Percentiles rank a stretch among this genome's conserved stretches.
Evolutionary conservation across 92 coral and sea anemone genomes (phyloP).

Genomic region (Zoanthus solanderi): DNA sequence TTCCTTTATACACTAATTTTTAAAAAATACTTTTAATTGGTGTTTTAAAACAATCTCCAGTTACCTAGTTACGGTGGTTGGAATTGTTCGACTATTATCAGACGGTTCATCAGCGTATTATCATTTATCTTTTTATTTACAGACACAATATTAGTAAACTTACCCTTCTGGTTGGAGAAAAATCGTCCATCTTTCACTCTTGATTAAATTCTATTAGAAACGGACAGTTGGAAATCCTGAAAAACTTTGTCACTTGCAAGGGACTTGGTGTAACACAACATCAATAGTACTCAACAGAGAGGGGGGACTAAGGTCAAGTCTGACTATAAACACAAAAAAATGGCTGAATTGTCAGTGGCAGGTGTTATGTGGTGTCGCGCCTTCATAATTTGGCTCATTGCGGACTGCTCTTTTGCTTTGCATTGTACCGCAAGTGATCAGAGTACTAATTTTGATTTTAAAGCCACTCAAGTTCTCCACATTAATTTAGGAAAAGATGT

Average conservation of each 20-base stretch:
- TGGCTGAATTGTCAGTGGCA: conserved; percentile 7
- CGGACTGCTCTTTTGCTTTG: conserved; percentile 28
- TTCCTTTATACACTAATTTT: too few relatives aligned
- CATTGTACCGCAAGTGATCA: conserved; percentile 20
- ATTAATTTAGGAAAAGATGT: conserved; percentile 68
- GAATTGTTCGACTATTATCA: not conserved
- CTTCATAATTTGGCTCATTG: conserved; percentile 18
- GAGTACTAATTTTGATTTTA: conserved; percentile 21
- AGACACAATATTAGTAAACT: not conserved
- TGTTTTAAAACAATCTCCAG: not conserved
- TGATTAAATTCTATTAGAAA: not conserved
- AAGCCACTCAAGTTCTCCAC: conserved; percentile 71
- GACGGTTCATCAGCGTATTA: not conserved
- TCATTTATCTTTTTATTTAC: not conserved
- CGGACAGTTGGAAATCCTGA: not conserved
- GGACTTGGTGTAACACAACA: not conserved
- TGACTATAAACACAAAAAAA: conserved; percentile 7
- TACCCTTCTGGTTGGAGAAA: conserved; percentile 39
- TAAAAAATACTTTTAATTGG: too few relatives aligned
- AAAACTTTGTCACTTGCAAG: not conserved
- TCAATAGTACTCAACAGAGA: not conserved
- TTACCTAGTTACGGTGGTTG: conserved; percentile 14
- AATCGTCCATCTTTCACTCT: conserved; percentile 22
- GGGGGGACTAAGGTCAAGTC: not conserved
- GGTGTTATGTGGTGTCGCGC: conserved; percentile 18